Base-by-base conservation (phyloP, 2,797 vertebrate genomes). In the Jordanella pulchra region DNA sequence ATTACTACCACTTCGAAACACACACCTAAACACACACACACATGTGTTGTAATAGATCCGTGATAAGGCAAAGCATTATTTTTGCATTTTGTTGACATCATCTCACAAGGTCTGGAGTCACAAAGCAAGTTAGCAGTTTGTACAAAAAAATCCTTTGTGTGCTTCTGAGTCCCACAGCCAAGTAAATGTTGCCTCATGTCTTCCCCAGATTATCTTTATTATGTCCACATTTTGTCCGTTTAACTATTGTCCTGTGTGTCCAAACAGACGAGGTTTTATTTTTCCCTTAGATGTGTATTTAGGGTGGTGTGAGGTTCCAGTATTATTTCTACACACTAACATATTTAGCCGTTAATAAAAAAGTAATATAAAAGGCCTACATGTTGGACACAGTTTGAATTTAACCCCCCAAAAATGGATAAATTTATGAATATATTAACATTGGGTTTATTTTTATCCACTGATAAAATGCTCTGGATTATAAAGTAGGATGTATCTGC, bases 91-190 rank as follows among this genome's bases (percentile, higher is more conserved):
- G n/a, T 74, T 91, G 89, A 91, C 86, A 77, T 88, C 84, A 83
- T 86, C 84, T 91, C 91, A 90, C 90, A 89, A 84, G 87, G 79
- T 89, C 77, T 87, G 72, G 73, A 91, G 84, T 86, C 77, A 82
- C 80, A 83, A 76, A 80, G 78, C 77, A 50, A 83, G 76, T 82
- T 80, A 86, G 81, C 84, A 84, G 65, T 83, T 84, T 83, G 73
- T 50, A 91, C 87, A 91, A 88, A 86, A n/a, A 74, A 71, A 55
- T 64, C 81, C 73, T 85, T 85, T 90, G 86, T 92, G 56, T 68
- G 67, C 67, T 5, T 15, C 68, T 72, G 55, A 78, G 74, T 69
- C 61, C 83, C 71, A 68, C 71, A 64, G 68, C 47, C 55, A 73
- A 82, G 39, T 64, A 55, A 69, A 77, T 74, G 72, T 68, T 77